Percentiles rank a stretch among this genome's conserved stretches.
Conservation (phyloP, 2,797 vertebrate genomes). For the Onychomys arenicola region DNA sequence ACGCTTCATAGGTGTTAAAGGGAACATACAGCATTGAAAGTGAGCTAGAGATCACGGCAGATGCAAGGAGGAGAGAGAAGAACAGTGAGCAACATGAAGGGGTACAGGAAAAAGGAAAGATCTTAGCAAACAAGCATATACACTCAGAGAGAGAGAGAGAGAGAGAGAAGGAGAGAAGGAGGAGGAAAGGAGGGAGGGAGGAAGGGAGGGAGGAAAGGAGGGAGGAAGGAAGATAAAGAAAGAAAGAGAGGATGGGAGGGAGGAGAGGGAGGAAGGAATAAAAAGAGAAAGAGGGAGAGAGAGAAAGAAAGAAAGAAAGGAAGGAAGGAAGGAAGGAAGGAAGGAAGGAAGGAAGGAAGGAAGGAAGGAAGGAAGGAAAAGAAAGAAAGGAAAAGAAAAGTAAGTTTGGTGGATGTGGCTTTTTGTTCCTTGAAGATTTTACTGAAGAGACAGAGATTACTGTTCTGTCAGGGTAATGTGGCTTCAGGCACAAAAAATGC, state of each 20-base stretch:
- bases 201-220: accelerated
- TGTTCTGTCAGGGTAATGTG: background rate
- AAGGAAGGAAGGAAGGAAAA: background rate
- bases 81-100: too few species aligned
- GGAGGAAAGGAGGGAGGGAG: background rate
- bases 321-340: accelerated
- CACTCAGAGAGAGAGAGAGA: accelerated
- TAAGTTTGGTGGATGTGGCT: background rate
- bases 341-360: background rate
- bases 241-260: too few species aligned
- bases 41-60: background rate
- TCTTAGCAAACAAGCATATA: background rate
- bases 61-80: background rate
- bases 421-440: background rate
- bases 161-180: background rate
- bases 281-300: accelerated
- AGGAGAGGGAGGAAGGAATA: background rate
- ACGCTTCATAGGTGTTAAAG: background rate
- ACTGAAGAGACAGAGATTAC: background rate
- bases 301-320: accelerated
- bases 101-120: background rate
- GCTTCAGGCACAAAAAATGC: background rate
- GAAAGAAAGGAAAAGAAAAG: background rate
- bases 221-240: accelerated
- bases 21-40: background rate